Evolutionary conservation across 2,797 vertebrate species (phyloP).

Genomic region (Anolis apletophallus): DNA sequence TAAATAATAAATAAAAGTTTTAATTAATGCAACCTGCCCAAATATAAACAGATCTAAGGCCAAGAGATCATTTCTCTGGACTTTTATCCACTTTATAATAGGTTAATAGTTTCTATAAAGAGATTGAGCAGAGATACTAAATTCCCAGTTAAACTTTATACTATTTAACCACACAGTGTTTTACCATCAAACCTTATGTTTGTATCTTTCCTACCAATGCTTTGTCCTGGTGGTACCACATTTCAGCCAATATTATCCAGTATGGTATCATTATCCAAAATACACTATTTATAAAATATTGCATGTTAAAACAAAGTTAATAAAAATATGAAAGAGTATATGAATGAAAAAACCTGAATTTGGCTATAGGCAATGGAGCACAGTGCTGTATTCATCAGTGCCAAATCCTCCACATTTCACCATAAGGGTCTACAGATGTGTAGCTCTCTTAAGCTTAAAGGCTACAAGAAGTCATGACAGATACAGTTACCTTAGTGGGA

Average conservation of each 20-base stretch:
- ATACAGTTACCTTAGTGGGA: conserved; percentile 14
- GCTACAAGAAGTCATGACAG: conserved; percentile 2
- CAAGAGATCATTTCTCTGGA: too few species aligned
- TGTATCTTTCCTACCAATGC: not conserved
- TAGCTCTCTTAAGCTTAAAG: conserved; percentile 45
- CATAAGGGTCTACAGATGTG: conserved; percentile 7
- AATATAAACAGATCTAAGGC: too few species aligned
- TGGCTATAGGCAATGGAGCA: not conserved
- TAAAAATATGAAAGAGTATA: conserved; percentile 1
- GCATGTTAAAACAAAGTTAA: conserved; percentile 12
- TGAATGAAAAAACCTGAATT: conserved; percentile 36
- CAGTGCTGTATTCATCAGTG: conserved; percentile 33
- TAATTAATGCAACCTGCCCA: too few species aligned
- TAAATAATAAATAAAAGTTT: too few species aligned
- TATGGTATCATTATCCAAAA: not conserved
- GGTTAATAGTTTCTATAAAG: too few species aligned
- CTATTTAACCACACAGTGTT: not conserved
- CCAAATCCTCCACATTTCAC: conserved; percentile 47
- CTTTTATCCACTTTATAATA: too few species aligned
- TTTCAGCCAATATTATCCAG: not conserved
- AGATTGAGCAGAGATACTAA: not conserved
- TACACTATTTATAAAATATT: not conserved
- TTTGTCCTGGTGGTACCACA: not conserved
- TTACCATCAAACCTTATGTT: not conserved
- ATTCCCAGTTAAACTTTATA: not conserved